phyloP scores from a whole-genome alignment of 2,888 invertebrate species.

The Trichogramma evanescens region DNA sequence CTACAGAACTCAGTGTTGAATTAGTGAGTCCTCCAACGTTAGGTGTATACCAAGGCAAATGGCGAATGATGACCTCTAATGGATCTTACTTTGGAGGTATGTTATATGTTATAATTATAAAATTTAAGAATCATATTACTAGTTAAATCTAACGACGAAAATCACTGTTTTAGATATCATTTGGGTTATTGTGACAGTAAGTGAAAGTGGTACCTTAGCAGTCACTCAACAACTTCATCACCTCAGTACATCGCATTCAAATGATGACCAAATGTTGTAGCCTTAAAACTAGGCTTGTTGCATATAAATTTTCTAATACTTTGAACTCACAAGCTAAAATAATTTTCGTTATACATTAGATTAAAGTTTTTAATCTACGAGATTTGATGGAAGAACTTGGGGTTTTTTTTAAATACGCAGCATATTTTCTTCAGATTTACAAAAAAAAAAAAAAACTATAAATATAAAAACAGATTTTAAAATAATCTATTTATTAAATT shows the following conservation, averaged over 20 bases:
- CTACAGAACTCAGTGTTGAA: conserved; percentile 68
- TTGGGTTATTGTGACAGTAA: conserved; percentile 75
- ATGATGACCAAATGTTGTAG: conserved; percentile 45
- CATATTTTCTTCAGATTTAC: neutral
- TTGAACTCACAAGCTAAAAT: conserved; percentile 4
- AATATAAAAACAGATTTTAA: neutral
- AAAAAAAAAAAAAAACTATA: neutral
- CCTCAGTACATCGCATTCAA: conserved; percentile 48
- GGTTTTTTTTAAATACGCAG: conserved; percentile 5
- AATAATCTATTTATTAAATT: neutral
- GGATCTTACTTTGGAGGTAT: conserved; percentile 89
- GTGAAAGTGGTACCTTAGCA: conserved; percentile 72
- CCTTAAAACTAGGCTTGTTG: conserved; percentile 24
- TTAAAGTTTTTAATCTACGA: conserved; percentile 13
- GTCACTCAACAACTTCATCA: conserved; percentile 71
- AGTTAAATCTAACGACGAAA: neutral
- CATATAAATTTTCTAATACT: neutral
- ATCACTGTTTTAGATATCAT: conserved; percentile 59
- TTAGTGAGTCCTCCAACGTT: conserved; percentile 70
- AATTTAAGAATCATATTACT: conserved; percentile 21
- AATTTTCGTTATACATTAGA: conserved; percentile 15
- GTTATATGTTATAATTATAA: conserved; percentile 1
- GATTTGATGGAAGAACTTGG: conserved; percentile 15
- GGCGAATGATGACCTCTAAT: conserved; percentile 80
- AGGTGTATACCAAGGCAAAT: conserved; percentile 78